phyloP scores from a whole-genome alignment of 2,797 vertebrate species.

The Sylvia borin region DNA sequence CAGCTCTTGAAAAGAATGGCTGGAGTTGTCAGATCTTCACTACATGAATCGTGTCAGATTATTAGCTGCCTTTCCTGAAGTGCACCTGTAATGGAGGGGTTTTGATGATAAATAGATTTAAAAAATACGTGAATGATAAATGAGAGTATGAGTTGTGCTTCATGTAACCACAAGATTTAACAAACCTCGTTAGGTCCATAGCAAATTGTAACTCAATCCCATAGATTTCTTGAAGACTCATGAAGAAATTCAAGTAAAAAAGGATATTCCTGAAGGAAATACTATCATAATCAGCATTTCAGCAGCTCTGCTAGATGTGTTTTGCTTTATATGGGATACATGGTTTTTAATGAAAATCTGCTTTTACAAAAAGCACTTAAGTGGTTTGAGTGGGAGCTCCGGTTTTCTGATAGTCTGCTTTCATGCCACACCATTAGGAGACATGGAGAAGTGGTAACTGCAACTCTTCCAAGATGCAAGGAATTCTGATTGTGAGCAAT shows the following conservation, averaged over 20 bases:
- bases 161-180: neutral
- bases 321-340: neutral
- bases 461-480: neutral
- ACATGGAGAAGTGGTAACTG: neutral
- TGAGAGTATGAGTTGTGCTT: neutral
- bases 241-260: neutral
- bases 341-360: neutral
- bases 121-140: neutral
- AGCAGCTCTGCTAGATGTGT: neutral
- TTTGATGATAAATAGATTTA: neutral
- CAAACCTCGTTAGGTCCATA: neutral
- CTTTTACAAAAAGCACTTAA: neutral
- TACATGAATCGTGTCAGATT: conserved; percentile 42
- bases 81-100: neutral
- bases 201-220: neutral
- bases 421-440: neutral
- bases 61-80: conserved; percentile 17
- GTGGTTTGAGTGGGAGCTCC: neutral
- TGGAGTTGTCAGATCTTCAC: conserved; percentile 24
- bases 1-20: conserved; percentile 48
- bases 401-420: neutral
- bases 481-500: neutral
- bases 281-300: neutral
- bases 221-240: neutral
- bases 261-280: neutral